phyloP scores from a whole-genome alignment of 2,113 vertebrate species.

The Tychaedon coryphoeus region DNA sequence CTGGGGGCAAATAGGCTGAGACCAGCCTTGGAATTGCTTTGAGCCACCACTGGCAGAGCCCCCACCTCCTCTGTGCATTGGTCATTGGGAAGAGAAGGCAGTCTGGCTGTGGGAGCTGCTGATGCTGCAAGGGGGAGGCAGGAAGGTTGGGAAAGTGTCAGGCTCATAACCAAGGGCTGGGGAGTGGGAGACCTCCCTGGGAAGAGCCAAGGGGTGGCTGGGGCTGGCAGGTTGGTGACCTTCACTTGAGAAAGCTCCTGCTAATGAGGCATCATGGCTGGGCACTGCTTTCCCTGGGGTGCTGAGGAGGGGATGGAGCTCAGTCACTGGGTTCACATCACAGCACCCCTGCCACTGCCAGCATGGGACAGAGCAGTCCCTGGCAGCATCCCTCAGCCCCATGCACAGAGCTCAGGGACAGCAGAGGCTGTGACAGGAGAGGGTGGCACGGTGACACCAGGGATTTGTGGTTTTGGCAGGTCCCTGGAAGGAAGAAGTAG shows the following conservation, averaged over 20 bases:
- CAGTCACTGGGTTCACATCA: not conserved
- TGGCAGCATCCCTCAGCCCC: not conserved
- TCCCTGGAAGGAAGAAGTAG: not conserved
- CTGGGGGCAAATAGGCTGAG: rapidly evolving
- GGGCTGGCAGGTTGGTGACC: not conserved
- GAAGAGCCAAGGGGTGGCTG: not conserved
- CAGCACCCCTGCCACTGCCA: not conserved
- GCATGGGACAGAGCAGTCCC: rapidly evolving
- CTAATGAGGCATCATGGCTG: not conserved
- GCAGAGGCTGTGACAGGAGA: not conserved
- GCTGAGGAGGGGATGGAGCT: not conserved
- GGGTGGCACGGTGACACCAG: rapidly evolving
- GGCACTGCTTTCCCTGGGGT: not conserved
- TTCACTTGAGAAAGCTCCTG: not conserved
- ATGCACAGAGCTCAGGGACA: rapidly evolving
- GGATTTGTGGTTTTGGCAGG: not conserved
- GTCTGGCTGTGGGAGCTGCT: not conserved
- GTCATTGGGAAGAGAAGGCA: not conserved
- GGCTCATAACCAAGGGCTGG: not conserved
- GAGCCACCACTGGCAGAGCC: not conserved
- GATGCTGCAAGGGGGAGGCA: rapidly evolving
- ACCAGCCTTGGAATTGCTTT: not conserved
- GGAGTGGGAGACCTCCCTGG: not conserved
- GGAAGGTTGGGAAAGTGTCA: not conserved
- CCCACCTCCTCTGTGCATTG: not conserved